A percentile compares a stretch with the other conserved stretches of the same genome.
Conservation (phyloP, 2,797 vertebrate species). For the Linurgus olivaceus region DNA sequence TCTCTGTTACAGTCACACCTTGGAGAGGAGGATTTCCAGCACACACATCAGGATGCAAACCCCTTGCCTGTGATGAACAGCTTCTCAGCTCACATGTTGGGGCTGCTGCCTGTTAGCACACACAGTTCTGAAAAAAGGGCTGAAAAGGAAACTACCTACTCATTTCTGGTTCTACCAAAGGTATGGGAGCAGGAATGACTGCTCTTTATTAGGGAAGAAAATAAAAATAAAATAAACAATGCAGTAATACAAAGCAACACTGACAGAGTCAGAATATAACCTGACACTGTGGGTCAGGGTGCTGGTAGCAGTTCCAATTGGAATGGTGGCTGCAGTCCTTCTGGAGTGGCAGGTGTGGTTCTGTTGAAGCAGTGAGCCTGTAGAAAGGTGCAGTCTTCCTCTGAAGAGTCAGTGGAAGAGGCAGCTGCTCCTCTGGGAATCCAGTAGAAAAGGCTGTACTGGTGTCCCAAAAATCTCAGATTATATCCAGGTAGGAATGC, state of each 20-base stretch:
- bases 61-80: rapidly evolving
- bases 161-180: neutral
- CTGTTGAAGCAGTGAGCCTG: neutral
- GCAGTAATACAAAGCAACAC: no score
- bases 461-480: neutral
- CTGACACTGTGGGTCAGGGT: no score
- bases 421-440: neutral
- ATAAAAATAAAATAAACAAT: no score
- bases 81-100: rapidly evolving
- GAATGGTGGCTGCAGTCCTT: neutral
- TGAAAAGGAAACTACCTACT: neutral
- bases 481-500: neutral
- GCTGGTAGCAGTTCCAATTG: neutral
- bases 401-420: neutral
- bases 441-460: neutral
- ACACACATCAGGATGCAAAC: rapidly evolving
- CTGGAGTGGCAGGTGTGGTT: neutral
- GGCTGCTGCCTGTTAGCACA: neutral
- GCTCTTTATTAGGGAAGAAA: neutral
- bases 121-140: neutral
- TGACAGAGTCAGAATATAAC: no score
- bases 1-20: neutral
- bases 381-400: neutral
- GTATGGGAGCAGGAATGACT: no score
- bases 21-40: neutral